Evolutionary conservation across 2,888 invertebrate species (phyloP).

Genomic region (Polyploca ridens): DNA sequence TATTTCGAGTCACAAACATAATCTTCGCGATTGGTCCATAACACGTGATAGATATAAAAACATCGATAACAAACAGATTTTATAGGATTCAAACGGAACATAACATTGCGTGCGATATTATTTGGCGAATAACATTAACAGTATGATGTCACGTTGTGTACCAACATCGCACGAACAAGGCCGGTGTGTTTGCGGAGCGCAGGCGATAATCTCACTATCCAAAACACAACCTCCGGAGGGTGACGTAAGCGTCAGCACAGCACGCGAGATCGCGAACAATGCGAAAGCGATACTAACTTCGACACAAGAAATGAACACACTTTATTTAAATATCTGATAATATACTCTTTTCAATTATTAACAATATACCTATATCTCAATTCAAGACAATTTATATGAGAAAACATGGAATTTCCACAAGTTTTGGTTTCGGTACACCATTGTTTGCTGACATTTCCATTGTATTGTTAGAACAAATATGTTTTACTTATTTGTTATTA

Average conservation of each 20-base stretch:
- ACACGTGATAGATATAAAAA: background rate
- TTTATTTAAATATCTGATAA: constrained; percentile 22
- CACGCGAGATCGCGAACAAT: constrained; percentile 35
- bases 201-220: constrained; percentile 68
- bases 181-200: constrained; percentile 51
- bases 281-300: constrained; percentile 18
- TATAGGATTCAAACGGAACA: constrained; percentile 32
- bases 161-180: constrained; percentile 66
- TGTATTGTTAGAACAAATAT: background rate
- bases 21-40: background rate
- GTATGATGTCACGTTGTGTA: constrained; percentile 75
- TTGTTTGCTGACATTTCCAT: constrained; percentile 2
- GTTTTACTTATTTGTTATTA: background rate
- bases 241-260: constrained; percentile 64
- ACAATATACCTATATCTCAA: constrained; percentile 16
- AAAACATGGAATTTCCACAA: constrained; percentile 15
- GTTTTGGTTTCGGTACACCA: constrained; percentile 8
- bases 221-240: constrained; percentile 53
- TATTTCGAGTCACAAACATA: background rate
- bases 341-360: constrained; percentile 26
- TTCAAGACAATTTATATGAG: constrained; percentile 11
- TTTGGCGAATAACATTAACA: constrained; percentile 50
- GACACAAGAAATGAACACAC: constrained; percentile 33
- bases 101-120: constrained; percentile 33
- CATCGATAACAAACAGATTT: background rate